These are phyloP conservation scores for Lottia gigantea DNA, from an alignment of 2,888 invertebrate genomes.

Conservation along the genomic window DNA sequence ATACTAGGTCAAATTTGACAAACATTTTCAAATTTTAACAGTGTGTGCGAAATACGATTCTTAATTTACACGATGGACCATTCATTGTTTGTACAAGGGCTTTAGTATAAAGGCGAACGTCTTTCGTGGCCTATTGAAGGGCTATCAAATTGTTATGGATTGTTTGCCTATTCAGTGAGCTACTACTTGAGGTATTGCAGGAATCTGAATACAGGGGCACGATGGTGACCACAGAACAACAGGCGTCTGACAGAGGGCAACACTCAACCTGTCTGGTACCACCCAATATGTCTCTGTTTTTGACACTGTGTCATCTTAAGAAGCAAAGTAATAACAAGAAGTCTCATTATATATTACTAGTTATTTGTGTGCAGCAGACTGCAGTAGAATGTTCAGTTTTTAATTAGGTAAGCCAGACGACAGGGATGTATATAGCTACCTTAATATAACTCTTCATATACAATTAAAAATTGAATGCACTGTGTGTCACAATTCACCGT, in stretches of 20 bases:
- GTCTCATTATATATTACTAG: no score
- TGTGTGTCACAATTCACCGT: no score
- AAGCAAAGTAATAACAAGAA: no score
- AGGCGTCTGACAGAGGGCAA: not conserved
- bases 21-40: conserved; percentile 10
- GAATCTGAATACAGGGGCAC: conserved; percentile 1
- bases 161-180: conserved; percentile 4
- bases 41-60: conserved; percentile 8
- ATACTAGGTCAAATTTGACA: conserved; percentile 1
- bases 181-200: not conserved
- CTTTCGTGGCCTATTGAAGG: conserved; percentile 3
- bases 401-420: no score
- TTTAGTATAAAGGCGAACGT: conserved; percentile 6
- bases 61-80: conserved; percentile 2
- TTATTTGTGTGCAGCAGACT: no score
- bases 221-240: conserved; percentile 6
- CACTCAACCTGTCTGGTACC: not conserved
- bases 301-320: no score
- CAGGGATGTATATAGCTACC: no score
- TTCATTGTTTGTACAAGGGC: not conserved
- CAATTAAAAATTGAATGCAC: no score
- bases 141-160: not conserved
- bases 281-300: not conserved
- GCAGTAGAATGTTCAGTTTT: no score
- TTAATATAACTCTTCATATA: no score